These are phyloP conservation scores for Macrotis lagotis DNA, from an alignment of 2,113 vertebrate species.

Conservation along the genomic window DNA sequence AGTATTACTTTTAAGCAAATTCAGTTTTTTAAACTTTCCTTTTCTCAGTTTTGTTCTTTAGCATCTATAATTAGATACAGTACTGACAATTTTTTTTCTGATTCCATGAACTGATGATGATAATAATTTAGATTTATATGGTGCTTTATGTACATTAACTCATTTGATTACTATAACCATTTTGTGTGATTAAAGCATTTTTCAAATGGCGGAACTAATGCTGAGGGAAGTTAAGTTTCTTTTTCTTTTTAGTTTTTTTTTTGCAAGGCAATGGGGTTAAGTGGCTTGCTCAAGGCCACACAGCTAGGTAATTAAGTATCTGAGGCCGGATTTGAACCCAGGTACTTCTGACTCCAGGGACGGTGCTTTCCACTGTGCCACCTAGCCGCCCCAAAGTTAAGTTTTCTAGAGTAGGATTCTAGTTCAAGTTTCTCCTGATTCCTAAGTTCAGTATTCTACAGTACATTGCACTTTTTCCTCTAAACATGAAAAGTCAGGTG, in stretches of 20 bases:
- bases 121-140: neutral
- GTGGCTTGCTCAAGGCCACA: neutral
- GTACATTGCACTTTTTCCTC: neutral
- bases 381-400: too few relatives aligned
- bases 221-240: neutral
- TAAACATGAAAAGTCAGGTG: neutral
- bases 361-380: too few relatives aligned
- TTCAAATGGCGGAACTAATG: neutral
- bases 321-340: too few relatives aligned
- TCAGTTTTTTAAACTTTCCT: conserved; percentile 6
- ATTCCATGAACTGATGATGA: neutral
- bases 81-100: neutral
- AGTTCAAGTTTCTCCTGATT: neutral
- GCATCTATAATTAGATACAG: neutral
- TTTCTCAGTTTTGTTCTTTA: neutral
- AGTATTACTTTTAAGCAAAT: neutral
- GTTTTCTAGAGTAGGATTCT: neutral
- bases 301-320: too few relatives aligned
- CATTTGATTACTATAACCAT: neutral
- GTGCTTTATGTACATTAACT: neutral
- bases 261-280: too few relatives aligned
- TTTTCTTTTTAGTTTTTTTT: too few relatives aligned
- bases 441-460: neutral
- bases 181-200: neutral
- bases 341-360: too few relatives aligned